Evolutionary conservation across 2,113 vertebrate genomes (phyloP).

Genomic region (Clarias gariepinus): DNA sequence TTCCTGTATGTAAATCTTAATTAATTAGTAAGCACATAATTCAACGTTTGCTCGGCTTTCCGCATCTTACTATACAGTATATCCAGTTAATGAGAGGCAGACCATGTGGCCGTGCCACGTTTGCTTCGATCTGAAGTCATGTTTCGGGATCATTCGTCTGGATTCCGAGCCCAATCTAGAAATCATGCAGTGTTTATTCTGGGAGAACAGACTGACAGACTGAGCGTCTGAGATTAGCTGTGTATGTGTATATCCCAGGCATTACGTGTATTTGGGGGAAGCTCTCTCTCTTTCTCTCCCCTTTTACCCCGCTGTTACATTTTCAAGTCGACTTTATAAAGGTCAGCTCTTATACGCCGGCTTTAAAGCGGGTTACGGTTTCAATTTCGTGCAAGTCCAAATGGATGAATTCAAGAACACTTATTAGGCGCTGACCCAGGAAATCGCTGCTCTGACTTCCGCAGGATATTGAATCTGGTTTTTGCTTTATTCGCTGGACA

Average conservation of each 20-base stretch:
- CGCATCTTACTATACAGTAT: too few species aligned
- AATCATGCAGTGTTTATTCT: background rate
- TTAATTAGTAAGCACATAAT: too few species aligned
- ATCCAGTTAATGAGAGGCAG: too few species aligned
- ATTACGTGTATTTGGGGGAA: background rate
- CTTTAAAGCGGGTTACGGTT: background rate
- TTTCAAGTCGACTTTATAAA: background rate
- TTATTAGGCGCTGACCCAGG: background rate
- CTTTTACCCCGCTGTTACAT: background rate
- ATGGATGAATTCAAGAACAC: background rate
- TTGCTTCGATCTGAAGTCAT: too few species aligned
- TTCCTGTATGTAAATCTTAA: too few species aligned
- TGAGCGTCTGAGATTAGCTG: background rate
- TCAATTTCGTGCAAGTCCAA: background rate
- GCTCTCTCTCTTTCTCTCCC: background rate
- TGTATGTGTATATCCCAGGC: background rate
- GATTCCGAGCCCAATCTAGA: background rate
- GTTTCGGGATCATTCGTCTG: too few species aligned
- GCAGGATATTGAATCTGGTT: background rate
- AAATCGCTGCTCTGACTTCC: conserved; percentile 3
- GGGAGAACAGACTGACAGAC: background rate
- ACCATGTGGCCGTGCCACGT: too few species aligned
- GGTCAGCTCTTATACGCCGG: background rate
- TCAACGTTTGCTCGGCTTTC: too few species aligned
- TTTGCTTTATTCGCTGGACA: background rate